phyloP scores from a whole-genome alignment of 2,888 invertebrate species.

The Heliconius sara region DNA sequence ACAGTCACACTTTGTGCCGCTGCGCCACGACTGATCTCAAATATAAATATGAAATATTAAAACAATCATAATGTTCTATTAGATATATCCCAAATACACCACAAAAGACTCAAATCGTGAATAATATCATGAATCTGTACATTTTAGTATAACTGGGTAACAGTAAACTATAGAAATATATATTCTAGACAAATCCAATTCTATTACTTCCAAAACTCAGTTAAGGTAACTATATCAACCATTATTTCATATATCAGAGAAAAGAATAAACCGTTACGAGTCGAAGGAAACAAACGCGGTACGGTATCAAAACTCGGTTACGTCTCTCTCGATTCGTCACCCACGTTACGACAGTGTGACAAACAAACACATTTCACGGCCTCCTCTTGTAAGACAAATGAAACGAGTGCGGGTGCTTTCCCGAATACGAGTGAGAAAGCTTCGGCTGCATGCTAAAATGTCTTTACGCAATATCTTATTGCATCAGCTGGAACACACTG shows the following conservation, averaged over 20 bases:
- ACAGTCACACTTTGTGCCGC: too few species aligned
- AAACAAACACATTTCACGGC: constrained; percentile 73
- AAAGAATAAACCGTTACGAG: constrained; percentile 41
- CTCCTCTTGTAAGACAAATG: constrained; percentile 61
- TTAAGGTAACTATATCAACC: neutral
- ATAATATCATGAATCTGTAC: neutral
- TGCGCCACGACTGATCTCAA: too few species aligned
- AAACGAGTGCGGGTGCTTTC: constrained; percentile 71
- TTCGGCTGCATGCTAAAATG: constrained; percentile 78
- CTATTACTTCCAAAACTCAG: neutral
- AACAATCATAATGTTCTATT: neutral
- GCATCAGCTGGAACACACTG: constrained; percentile 61
- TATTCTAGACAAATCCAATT: neutral
- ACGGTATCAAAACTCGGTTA: constrained; percentile 72
- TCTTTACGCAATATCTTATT: constrained; percentile 73
- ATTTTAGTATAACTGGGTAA: neutral
- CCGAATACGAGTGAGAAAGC: constrained; percentile 74
- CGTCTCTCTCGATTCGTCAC: constrained; percentile 68
- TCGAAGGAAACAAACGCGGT: constrained; percentile 43
- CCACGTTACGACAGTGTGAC: constrained; percentile 58
- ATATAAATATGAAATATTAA: neutral
- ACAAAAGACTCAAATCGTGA: neutral
- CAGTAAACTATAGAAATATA: neutral
- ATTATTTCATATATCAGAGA: neutral
- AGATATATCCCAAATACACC: neutral